phyloP scores from a whole-genome alignment of 2,888 invertebrate genomes.

The Nysson spinosus region DNA sequence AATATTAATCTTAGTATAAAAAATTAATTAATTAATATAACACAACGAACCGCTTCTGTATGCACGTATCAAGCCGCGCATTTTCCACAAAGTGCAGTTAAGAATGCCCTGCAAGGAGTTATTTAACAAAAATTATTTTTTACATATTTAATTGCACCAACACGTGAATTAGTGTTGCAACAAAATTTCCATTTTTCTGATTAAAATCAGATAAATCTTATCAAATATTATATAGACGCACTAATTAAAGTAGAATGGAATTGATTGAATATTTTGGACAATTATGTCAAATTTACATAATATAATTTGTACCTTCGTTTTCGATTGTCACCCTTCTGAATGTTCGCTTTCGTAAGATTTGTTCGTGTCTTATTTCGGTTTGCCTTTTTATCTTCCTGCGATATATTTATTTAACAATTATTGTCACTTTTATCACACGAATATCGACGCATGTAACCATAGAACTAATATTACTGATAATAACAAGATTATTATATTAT shows the following conservation, averaged over 20 bases:
- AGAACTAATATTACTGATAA: too few relatives aligned
- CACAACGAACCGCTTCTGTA: neutral
- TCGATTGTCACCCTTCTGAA: neutral
- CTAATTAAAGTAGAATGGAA: neutral
- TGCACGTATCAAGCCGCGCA: constrained; percentile 24
- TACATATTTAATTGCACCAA: neutral
- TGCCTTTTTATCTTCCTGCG: constrained; percentile 50
- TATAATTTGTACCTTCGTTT: constrained; percentile 22
- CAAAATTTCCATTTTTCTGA: too few relatives aligned
- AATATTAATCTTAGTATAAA: too few relatives aligned
- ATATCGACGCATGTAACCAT: too few relatives aligned
- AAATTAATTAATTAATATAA: constrained; percentile 13
- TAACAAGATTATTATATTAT: too few relatives aligned
- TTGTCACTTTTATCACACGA: too few relatives aligned
- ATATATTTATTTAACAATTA: too few relatives aligned
- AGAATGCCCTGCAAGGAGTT: constrained; percentile 27
- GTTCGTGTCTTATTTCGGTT: constrained; percentile 40
- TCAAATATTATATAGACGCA: neutral
- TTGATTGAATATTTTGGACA: too few relatives aligned
- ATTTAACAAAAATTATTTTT: neutral
- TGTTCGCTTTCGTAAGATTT: neutral
- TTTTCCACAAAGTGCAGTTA: constrained; percentile 35
- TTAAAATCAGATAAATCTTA: neutral
- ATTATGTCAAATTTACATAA: too few relatives aligned
- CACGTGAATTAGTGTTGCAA: neutral